Evolutionary conservation across 2,888 invertebrate genomes (phyloP).

Genomic region (Cyaniris semiargus): DNA sequence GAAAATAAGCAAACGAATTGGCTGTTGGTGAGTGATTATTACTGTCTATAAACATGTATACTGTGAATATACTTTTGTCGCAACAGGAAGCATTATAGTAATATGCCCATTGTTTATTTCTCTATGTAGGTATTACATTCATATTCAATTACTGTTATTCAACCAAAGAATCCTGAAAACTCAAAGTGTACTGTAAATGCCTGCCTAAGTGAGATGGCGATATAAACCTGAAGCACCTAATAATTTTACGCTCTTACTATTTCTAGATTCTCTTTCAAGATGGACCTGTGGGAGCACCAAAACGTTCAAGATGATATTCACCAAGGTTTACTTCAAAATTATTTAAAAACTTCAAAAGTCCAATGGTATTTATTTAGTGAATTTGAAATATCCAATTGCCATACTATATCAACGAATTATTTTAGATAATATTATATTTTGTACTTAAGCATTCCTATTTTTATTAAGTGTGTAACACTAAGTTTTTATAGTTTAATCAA

Average conservation of each 20-base stretch:
- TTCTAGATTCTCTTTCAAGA: constrained; percentile 17
- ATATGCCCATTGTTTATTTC: background rate
- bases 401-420: constrained; percentile 33
- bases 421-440: constrained; percentile 36
- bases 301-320: constrained; percentile 21
- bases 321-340: constrained; percentile 7
- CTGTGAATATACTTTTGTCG: background rate
- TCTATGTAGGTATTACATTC: background rate
- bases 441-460: constrained; percentile 41
- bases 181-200: too few relatives aligned
- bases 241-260: background rate
- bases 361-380: constrained; percentile 18
- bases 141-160: background rate
- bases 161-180: background rate
- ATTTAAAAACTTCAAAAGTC: background rate
- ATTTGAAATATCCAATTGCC: constrained; percentile 22
- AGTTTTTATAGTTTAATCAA: constrained; percentile 5
- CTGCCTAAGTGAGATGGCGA: background rate
- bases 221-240: background rate
- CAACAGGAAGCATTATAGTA: background rate
- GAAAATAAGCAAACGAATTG: background rate
- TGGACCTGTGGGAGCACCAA: constrained; percentile 20
- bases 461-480: constrained; percentile 33
- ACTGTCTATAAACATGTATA: background rate
- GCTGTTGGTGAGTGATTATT: background rate